Conservation (phyloP, 2,888 invertebrate species). For the Nephrocerus scutellatus region DNA sequence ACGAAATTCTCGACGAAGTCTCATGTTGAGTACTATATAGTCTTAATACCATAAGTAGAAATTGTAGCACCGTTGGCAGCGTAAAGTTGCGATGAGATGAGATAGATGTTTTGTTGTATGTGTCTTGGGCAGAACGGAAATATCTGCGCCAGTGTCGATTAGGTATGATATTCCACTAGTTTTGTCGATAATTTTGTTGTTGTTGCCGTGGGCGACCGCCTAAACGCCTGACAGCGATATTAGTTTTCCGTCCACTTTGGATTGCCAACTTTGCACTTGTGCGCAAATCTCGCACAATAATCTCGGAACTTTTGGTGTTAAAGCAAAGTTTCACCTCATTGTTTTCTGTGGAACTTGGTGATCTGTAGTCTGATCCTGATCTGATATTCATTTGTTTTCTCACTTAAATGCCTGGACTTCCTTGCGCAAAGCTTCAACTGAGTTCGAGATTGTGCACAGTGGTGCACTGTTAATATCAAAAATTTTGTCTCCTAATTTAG, state of each 20-base stretch:
- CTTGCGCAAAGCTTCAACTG: conserved; percentile 1
- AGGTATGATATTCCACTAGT: neutral
- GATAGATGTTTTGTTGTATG: too few species aligned
- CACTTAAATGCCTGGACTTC: neutral
- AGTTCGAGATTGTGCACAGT: conserved; percentile 4
- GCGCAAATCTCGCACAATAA: too few species aligned
- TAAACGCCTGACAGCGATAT: too few species aligned
- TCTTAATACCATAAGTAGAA: conserved; percentile 7
- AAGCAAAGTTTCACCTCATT: neutral
- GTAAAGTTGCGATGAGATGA: conserved; percentile 1
- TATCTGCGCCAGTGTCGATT: conserved; percentile 9
- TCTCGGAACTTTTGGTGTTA: conserved; percentile 3
- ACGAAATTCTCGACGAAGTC: conserved; percentile 3
- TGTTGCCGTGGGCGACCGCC: too few species aligned
- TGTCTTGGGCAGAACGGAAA: conserved; percentile 7
- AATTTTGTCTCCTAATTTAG: conserved; percentile 5
- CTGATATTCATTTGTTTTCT: too few species aligned
- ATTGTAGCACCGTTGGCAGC: conserved; percentile 10
- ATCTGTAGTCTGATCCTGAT: too few species aligned
- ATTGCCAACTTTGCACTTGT: conserved; percentile 2
- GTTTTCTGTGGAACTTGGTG: too few species aligned
- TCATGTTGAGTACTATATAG: conserved; percentile 1
- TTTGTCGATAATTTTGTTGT: conserved; percentile 1
- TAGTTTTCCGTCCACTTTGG: conserved; percentile 11
- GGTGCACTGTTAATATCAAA: conserved; percentile 1